A percentile compares a stretch with the other conserved stretches of the same genome.
These are phyloP conservation scores for Salvelinus fontinalis DNA, from an alignment of 2,113 vertebrate species.

Conservation along the genomic window DNA sequence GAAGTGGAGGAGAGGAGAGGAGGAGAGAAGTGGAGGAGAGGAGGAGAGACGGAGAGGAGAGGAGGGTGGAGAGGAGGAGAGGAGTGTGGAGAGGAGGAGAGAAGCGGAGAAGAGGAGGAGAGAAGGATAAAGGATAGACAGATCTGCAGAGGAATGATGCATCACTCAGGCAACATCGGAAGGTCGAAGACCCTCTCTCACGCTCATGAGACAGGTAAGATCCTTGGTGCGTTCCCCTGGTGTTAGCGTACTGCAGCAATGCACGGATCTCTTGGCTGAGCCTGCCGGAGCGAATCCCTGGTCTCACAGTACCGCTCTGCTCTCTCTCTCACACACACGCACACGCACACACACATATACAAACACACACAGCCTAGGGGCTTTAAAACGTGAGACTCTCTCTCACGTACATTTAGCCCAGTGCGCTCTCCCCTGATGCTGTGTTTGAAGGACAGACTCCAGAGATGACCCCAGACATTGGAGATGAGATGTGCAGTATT, in stretches of 20 bases:
- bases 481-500: no score
- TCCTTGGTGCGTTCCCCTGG: conserved; percentile 13
- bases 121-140: conserved; percentile 50
- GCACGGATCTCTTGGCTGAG: background rate
- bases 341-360: background rate
- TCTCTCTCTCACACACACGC: conserved; percentile 16
- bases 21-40: conserved; percentile 34
- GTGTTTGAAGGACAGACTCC: conserved; percentile 4
- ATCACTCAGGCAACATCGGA: conserved; percentile 84
- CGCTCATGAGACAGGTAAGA: conserved; percentile 94
- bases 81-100: conserved; percentile 42
- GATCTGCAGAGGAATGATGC: conserved; percentile 74
- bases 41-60: background rate
- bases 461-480: no score
- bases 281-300: background rate
- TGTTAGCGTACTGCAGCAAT: background rate
- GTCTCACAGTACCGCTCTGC: background rate
- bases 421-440: background rate
- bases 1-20: conserved; percentile 47
- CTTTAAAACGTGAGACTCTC: background rate
- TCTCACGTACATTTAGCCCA: background rate
- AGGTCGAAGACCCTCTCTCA: conserved; percentile 93
- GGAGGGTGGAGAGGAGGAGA: conserved; percentile 48
- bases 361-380: background rate
- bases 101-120: background rate